These are phyloP conservation scores for Heteropelma amictum DNA, from an alignment of 2,888 invertebrate species.

Conservation along the genomic window DNA sequence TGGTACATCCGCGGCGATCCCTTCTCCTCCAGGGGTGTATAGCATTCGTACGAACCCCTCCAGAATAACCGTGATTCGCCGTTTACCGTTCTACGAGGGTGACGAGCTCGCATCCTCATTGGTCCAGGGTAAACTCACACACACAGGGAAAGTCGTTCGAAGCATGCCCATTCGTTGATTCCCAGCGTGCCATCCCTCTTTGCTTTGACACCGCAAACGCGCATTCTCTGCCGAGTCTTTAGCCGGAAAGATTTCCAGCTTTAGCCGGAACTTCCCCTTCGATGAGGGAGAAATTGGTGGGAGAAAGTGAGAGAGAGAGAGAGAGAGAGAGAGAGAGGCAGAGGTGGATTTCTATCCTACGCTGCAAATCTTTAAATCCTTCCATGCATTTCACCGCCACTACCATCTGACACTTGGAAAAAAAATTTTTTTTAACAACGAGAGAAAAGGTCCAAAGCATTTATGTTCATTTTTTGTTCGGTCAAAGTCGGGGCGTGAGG, in stretches of 20 bases:
- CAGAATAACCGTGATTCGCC: constrained; percentile 36
- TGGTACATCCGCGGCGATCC: background rate
- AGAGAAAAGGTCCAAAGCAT: constrained; percentile 1
- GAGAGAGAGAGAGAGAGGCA: background rate
- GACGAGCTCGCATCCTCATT: constrained; percentile 64
- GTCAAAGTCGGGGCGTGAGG: background rate
- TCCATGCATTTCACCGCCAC: constrained; percentile 46
- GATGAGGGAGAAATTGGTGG: constrained; percentile 61
- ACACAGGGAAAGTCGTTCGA: constrained; percentile 67
- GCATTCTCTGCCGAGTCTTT: constrained; percentile 22
- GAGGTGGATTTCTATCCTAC: constrained; percentile 4
- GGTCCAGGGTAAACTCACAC: constrained; percentile 68
- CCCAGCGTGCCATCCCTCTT: constrained; percentile 52
- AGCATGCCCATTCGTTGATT: constrained; percentile 67
- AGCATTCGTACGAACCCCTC: constrained; percentile 19
- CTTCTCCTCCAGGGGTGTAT: constrained; percentile 5
- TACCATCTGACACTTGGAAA: constrained; percentile 12
- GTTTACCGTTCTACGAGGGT: constrained; percentile 61
- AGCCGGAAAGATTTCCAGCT: background rate
- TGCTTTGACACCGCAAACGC: constrained; percentile 44
- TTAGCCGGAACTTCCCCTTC: background rate
- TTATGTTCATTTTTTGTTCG: background rate
- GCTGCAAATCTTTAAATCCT: constrained; percentile 9
- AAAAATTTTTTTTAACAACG: background rate
- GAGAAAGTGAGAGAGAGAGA: constrained; percentile 52